Evolutionary conservation across 1,140 invertebrate species (phyloP).

Genomic region (Aethina tumida): DNA sequence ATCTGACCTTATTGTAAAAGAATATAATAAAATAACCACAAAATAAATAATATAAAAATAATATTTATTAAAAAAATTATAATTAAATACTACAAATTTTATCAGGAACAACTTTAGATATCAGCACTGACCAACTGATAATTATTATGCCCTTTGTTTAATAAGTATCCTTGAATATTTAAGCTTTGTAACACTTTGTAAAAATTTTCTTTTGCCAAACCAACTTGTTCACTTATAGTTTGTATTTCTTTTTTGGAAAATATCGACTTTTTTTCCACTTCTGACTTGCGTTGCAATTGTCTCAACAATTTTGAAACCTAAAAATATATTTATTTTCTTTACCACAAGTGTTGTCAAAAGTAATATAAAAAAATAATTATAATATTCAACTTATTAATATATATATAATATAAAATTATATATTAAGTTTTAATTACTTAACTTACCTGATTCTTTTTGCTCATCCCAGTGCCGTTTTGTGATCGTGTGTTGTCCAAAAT

Average conservation of each 20-base stretch:
- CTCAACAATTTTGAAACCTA: constrained; percentile 69
- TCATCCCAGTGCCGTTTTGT: constrained; percentile 63
- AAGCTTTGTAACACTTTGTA: constrained; percentile 59
- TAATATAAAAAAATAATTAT: background rate
- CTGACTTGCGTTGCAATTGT: constrained; percentile 52
- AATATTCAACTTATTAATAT: background rate
- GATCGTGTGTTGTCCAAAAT: constrained; percentile 58
- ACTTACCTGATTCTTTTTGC: constrained; percentile 53
- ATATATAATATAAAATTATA: constrained; percentile 13
- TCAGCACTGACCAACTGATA: no score
- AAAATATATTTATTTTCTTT: constrained; percentile 22
- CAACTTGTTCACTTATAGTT: constrained; percentile 51
- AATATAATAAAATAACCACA: no score
- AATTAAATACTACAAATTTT: no score
- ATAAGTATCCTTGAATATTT: constrained; percentile 75
- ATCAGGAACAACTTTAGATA: no score
- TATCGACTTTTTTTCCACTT: constrained; percentile 51
- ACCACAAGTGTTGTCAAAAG: background rate
- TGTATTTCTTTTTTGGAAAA: constrained; percentile 72
- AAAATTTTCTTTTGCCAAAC: constrained; percentile 50
- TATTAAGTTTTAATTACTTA: constrained; percentile 10
- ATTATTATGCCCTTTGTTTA: constrained; percentile 70
- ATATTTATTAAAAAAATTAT: no score
- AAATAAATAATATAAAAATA: no score
- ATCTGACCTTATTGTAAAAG: no score